A percentile compares a stretch with the other conserved stretches of the same genome.
Conservation (phyloP, 2,113 vertebrate species). For the Caranx ignobilis region DNA sequence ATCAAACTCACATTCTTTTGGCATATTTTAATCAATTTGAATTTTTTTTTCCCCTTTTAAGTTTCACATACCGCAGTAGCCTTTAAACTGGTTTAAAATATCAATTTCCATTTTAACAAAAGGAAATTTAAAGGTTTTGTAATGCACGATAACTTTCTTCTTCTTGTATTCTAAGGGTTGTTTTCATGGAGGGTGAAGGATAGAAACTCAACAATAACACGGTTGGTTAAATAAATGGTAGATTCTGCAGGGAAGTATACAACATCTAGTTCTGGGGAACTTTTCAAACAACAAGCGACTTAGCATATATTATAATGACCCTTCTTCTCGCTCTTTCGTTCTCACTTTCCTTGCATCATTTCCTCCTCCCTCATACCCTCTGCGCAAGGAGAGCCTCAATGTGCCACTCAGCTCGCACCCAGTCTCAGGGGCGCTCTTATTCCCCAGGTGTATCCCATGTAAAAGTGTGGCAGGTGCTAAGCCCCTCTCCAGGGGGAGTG, state of each 20-base stretch:
- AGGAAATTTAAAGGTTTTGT: too few relatives aligned
- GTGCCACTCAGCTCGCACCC: constrained; percentile 23
- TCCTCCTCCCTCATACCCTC: constrained; percentile 1
- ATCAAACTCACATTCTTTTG: not conserved
- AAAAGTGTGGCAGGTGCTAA: constrained; percentile 38
- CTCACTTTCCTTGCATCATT: not conserved
- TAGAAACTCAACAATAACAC: too few relatives aligned
- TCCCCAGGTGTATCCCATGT: constrained; percentile 38
- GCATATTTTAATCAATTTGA: constrained; percentile 1
- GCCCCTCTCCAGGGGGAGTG: constrained; percentile 45
- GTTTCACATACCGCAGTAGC: too few relatives aligned
- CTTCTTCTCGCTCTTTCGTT: not conserved
- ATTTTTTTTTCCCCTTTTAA: not conserved
- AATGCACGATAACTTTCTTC: too few relatives aligned
- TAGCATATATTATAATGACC: constrained; percentile 5
- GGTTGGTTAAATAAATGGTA: too few relatives aligned
- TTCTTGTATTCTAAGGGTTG: too few relatives aligned
- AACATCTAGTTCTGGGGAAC: not conserved
- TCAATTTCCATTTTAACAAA: too few relatives aligned
- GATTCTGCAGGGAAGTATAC: too few relatives aligned
- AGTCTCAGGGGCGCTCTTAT: constrained; percentile 24
- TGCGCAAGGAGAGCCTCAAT: constrained; percentile 20
- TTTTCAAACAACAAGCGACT: not conserved
- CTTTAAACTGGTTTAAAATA: too few relatives aligned
- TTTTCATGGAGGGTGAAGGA: too few relatives aligned